Percentiles rank a stretch among this genome's conserved stretches.
Conservation (phyloP, 2,888 invertebrate species). For the Hecatera dysodea region DNA sequence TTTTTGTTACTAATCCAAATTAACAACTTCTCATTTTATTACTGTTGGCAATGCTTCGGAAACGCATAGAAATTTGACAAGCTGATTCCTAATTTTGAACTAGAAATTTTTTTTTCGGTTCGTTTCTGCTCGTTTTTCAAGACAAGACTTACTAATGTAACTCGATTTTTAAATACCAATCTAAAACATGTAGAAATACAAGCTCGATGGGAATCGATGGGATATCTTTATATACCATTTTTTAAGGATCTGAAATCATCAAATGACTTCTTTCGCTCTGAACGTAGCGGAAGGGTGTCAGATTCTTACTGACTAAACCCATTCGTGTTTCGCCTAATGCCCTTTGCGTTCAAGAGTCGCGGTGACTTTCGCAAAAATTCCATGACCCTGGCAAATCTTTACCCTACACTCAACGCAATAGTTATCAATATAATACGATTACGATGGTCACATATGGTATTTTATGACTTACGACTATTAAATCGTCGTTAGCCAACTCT, state of each 20-base stretch:
- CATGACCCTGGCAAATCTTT: neutral
- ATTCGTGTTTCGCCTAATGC: too few species aligned
- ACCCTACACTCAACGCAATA: neutral
- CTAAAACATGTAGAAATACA: neutral
- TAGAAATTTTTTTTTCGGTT: neutral
- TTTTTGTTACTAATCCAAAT: constrained; percentile 6
- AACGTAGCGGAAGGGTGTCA: too few species aligned
- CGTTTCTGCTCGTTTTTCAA: neutral
- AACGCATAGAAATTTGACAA: constrained; percentile 4
- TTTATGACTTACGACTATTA: constrained; percentile 39
- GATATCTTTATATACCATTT: too few species aligned
- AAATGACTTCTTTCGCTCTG: too few species aligned
- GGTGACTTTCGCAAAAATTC: too few species aligned
- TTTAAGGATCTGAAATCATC: too few species aligned
- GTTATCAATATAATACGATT: constrained; percentile 17
- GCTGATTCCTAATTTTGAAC: constrained; percentile 1
- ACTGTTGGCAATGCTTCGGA: constrained; percentile 12
- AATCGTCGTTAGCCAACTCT: constrained; percentile 34
- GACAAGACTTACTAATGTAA: neutral
- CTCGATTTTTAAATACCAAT: neutral
- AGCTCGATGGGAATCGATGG: neutral
- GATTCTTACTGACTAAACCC: too few species aligned
- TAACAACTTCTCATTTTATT: constrained; percentile 18
- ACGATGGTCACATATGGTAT: constrained; percentile 34
- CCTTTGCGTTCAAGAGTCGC: too few species aligned